Conservation (phyloP, 2,113 vertebrate species). For the Coptodon rendalli region DNA sequence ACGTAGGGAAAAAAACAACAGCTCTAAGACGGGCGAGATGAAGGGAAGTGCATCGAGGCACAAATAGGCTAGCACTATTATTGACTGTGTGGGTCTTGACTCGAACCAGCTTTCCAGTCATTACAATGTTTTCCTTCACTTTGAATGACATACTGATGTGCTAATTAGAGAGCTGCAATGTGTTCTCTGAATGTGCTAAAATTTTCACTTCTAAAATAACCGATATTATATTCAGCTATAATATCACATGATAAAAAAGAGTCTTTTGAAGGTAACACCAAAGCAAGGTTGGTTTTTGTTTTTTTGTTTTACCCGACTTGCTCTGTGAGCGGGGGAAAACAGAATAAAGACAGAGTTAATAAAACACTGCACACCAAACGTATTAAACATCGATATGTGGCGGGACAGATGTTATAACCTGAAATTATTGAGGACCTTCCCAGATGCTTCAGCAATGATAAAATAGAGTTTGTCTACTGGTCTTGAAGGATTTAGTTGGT, state of each 20-base stretch:
- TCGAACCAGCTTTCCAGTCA: slow-evolving; percentile 6
- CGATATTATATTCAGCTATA: not conserved
- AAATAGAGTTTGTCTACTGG: not conserved
- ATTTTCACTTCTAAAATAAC: slow-evolving; percentile 29
- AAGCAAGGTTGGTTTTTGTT: not conserved
- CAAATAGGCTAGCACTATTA: slow-evolving; percentile 26
- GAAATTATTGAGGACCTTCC: not conserved
- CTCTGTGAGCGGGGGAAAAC: not conserved
- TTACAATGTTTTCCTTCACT: slow-evolving; percentile 15
- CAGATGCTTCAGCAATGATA: not conserved
- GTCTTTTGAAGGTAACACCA: slow-evolving; percentile 46
- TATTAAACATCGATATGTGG: slow-evolving; percentile 30
- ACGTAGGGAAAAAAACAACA: not conserved
- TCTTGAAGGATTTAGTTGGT: not conserved
- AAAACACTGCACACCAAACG: slow-evolving; percentile 28
- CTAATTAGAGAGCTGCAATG: slow-evolving; percentile 50
- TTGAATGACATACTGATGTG: slow-evolving; percentile 23
- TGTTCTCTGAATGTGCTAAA: slow-evolving; percentile 27
- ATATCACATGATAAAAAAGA: slow-evolving; percentile 40
- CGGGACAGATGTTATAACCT: not conserved
- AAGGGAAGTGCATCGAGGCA: not conserved
- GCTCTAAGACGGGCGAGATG: not conserved
- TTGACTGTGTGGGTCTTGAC: slow-evolving; percentile 1
- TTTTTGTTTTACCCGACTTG: not conserved
- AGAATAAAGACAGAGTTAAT: slow-evolving; percentile 49